These are phyloP conservation scores for Drepanosiphum platanoidis DNA, from an alignment of 2,888 invertebrate species.

Conservation along the genomic window DNA sequence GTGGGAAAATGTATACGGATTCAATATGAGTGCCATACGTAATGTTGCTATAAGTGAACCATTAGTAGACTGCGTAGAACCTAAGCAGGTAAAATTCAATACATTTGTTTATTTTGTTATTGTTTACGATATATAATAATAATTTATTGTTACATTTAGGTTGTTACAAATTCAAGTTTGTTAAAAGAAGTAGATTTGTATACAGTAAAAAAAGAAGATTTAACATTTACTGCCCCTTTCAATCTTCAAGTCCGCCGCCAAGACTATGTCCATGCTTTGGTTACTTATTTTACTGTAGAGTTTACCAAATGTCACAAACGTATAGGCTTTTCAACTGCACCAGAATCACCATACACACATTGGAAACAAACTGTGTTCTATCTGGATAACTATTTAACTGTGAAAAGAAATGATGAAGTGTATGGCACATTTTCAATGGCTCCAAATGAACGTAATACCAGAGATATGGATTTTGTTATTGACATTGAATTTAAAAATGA, in stretches of 20 bases:
- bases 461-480: constrained; percentile 96
- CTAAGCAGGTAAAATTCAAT: constrained; percentile 78
- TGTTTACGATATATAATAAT: constrained; percentile 2
- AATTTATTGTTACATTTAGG: constrained; percentile 69
- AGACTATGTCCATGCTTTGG: constrained; percentile 96
- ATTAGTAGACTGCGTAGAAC: constrained; percentile 97
- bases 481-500: constrained; percentile 93
- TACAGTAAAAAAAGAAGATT: constrained; percentile 94
- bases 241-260: constrained; percentile 82
- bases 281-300: constrained; percentile 99
- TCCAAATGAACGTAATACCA: constrained; percentile 95
- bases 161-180: constrained; percentile 93
- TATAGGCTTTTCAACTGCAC: constrained; percentile 97
- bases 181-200: constrained; percentile 98
- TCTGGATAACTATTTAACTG: constrained; percentile 90
- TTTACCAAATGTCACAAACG: constrained; percentile 99
- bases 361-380: constrained; percentile 99
- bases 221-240: constrained; percentile 90
- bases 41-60: constrained; percentile 98
- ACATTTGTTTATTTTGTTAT: not conserved
- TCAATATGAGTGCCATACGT: constrained; percentile 98
- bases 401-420: constrained; percentile 94
- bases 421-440: constrained; percentile 91
- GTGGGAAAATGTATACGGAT: constrained; percentile 99
- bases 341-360: constrained; percentile 97